Base-by-base conservation (phyloP, 30 jellyfish, hydroid and myxozoan species). In the Aurelia sp. region DNA sequence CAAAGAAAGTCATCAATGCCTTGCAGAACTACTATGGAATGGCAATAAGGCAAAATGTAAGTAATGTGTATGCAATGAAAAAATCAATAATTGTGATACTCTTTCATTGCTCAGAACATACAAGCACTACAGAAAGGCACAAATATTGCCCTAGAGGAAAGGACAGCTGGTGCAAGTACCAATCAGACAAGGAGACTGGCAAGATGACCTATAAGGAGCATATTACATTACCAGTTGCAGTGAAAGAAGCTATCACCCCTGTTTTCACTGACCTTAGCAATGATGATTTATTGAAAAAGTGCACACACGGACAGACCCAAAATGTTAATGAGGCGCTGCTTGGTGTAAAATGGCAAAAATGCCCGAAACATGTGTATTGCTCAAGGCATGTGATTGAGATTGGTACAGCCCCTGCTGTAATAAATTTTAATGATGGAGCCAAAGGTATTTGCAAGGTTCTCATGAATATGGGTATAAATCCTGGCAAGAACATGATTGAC, bases 101-200 rank as follows among this genome's bases (percentile, higher is more conserved):
- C 33, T 51, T 41, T 50, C 92, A 83, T 59, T 51, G 80, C 44
- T 67, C 92, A 16, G 90, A 70, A 3, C 76, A 69, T 33, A 53
- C 82, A 83, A 31, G 35, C 38, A 38, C 50, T 40, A 58, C 16
- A 53, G 76, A 67, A 7, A 17, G 84, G 53, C 92, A 83, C 72
- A 88, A 71, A 65, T 83, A 18, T 72, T 67, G 89, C 41, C 90
- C 89, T 15, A 33, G 61, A 11, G 58, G 82, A 19, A 21, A 31
- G 30, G 92, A 68, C 67, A 67, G 91, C 40, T 68, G 92, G 89
- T 83, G 92, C 64, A 83, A 67, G 52, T 83, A 70, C 91, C 92
- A 83, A 65, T 38, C 65, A 21, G 90, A 67, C 60, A 83, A 53
- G 48, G 53, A 44, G 22, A 83, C 92, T 20, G 84, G 91, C 38